Evolutionary conservation across 2,888 invertebrate species (phyloP).

Genomic region (Venusia cambrica): DNA sequence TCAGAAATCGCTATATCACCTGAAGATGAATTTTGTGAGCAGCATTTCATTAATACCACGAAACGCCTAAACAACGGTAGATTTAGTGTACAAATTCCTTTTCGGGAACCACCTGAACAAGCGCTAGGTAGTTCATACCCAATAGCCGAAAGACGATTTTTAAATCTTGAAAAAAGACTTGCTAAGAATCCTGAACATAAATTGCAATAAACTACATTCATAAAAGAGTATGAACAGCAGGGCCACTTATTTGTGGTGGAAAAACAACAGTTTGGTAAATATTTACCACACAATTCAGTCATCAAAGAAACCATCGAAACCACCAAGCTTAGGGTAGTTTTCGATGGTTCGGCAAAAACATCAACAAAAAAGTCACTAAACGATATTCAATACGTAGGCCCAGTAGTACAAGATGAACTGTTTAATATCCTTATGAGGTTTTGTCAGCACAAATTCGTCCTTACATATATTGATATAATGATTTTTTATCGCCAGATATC

Average conservation of each 20-base stretch:
- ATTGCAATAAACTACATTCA: not conserved
- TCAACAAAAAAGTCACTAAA: slow-evolving; percentile 26
- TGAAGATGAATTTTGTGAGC: slow-evolving; percentile 25
- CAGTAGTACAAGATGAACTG: slow-evolving; percentile 26
- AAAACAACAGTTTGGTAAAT: slow-evolving; percentile 17
- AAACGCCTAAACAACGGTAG: slow-evolving; percentile 19
- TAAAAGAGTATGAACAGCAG: not conserved
- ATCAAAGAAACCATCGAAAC: slow-evolving; percentile 25
- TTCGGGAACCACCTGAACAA: slow-evolving; percentile 16
- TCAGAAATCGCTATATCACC: slow-evolving; percentile 6
- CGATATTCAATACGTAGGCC: slow-evolving; percentile 25
- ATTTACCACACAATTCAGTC: slow-evolving; percentile 35
- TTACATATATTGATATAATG: slow-evolving; percentile 30
- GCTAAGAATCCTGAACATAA: not conserved
- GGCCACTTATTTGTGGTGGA: not conserved
- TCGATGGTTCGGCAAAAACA: slow-evolving; percentile 31
- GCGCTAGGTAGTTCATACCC: slow-evolving; percentile 3
- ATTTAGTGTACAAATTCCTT: slow-evolving; percentile 24
- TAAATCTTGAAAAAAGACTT: not conserved
- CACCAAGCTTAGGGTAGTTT: slow-evolving; percentile 33
- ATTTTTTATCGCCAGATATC: slow-evolving; percentile 20
- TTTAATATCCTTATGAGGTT: slow-evolving; percentile 29
- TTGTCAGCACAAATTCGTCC: slow-evolving; percentile 24
- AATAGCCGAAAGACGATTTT: not conserved
- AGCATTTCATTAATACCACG: slow-evolving; percentile 18